Conservation (phyloP, 2,888 invertebrate genomes). For the Chydorus sphaericus region DNA sequence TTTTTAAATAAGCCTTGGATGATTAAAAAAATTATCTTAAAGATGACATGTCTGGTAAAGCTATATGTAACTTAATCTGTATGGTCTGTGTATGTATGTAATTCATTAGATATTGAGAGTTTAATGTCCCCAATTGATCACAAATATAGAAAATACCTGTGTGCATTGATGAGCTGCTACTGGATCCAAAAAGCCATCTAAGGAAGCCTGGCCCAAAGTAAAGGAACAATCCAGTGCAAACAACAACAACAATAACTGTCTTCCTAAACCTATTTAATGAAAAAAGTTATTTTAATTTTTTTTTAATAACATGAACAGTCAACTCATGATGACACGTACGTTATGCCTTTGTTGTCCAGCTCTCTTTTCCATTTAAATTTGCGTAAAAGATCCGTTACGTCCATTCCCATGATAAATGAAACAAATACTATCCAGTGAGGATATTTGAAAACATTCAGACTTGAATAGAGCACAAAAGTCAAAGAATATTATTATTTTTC, state of each 20-base stretch:
- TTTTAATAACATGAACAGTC: background rate
- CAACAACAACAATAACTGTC: background rate
- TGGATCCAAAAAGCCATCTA: background rate
- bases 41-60: too few species aligned
- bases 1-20: too few species aligned
- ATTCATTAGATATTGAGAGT: too few species aligned
- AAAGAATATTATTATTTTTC: too few species aligned
- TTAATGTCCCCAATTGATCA: too few species aligned
- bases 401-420: background rate
- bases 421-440: background rate
- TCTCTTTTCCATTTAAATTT: constrained; percentile 11
- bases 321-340: background rate
- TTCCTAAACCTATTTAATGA: background rate
- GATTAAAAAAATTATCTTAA: too few species aligned
- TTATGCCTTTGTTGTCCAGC: constrained; percentile 4
- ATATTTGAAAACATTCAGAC: background rate
- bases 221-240: background rate
- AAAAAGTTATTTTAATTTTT: constrained; percentile 1
- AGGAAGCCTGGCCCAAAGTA: background rate
- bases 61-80: too few species aligned
- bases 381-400: background rate
- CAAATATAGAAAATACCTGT: too few species aligned
- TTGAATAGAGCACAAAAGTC: background rate
- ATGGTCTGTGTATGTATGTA: too few species aligned
- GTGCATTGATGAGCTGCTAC: background rate